Evolutionary conservation across 2,797 vertebrate genomes (phyloP), one percentile per base, ranked within the genome.

Genomic region (Karalla daura): DNA sequence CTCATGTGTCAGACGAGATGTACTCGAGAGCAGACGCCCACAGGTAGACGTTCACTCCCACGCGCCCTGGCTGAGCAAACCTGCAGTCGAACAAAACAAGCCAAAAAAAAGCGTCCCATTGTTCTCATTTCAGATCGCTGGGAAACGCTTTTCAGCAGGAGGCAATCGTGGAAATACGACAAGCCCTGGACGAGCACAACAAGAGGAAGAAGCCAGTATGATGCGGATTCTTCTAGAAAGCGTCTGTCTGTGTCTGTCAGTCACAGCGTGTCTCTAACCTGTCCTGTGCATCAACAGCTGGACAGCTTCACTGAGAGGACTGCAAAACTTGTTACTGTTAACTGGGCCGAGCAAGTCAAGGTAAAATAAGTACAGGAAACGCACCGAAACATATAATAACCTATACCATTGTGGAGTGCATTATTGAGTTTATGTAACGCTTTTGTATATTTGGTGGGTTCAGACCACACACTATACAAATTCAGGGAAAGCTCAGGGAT

Each of bases 301-400:
- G 95, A 97, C 76, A 90, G 84, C 10, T 86, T 86, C 46, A 87
- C 91, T 69, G 95, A 95, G 64, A 96, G 95, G 88, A 91, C 88
- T 23, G 92, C 90, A 60, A 96, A 95, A 85, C 88, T 90, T 80
- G 91, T 96, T 54, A 81, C 86, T 24, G 84, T 73, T 47, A 96
- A 96, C 56, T 95, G 95, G 94, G 94, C 59, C 21, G 94, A 95
- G 17, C 95, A 96, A 68, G 88, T 96, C 28, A 97, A 96, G 92
- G 95, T 94, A 91, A 87, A 59, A n/a, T 5, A 37, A 18, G 10
- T 36, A 6, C 10, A 40, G 10, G 7, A 40, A 21, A 30, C 12
- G 2, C 30, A 18, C 7, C 3, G 6, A 12, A 9, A 20, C 51
- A 44, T 30, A 39, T 5, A 8, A 37, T 51, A 23, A 39, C 46